Evolutionary conservation across 2,888 invertebrate genomes (phyloP).

Genomic region (Bellardia bayeri): DNA sequence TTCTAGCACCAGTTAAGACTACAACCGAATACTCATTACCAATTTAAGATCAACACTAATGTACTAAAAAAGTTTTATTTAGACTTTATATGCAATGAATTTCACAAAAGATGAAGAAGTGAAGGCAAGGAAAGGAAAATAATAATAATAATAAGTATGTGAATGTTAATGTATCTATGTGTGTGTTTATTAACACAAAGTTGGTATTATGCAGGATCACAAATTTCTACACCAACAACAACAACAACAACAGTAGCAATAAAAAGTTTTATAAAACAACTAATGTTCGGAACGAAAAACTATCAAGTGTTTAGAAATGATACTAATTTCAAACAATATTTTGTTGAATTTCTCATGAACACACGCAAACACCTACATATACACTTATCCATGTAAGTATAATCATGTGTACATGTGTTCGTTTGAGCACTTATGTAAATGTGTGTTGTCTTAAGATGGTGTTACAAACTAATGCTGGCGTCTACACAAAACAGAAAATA

Average conservation of each 20-base stretch:
- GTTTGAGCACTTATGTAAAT: slow-evolving; percentile 10
- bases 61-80: background rate
- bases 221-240: slow-evolving; percentile 50
- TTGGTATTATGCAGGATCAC: slow-evolving; percentile 63
- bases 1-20: too few relatives aligned
- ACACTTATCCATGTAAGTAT: background rate
- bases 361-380: background rate
- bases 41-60: background rate
- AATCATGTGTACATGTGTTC: background rate
- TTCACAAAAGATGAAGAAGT: background rate
- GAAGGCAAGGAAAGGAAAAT: background rate
- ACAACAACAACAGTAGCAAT: slow-evolving; percentile 10
- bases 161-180: background rate
- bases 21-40: background rate
- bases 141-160: background rate
- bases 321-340: slow-evolving; percentile 58
- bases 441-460: slow-evolving; percentile 40
- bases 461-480: slow-evolving; percentile 11
- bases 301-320: slow-evolving; percentile 58
- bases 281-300: slow-evolving; percentile 61
- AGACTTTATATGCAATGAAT: slow-evolving; percentile 1
- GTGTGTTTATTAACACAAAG: slow-evolving; percentile 43
- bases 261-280: slow-evolving; percentile 43
- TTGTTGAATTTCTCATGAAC: background rate
- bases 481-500: background rate